Base-by-base conservation (phyloP, 2,797 vertebrate species). In the Tokudaia muenninki region DNA sequence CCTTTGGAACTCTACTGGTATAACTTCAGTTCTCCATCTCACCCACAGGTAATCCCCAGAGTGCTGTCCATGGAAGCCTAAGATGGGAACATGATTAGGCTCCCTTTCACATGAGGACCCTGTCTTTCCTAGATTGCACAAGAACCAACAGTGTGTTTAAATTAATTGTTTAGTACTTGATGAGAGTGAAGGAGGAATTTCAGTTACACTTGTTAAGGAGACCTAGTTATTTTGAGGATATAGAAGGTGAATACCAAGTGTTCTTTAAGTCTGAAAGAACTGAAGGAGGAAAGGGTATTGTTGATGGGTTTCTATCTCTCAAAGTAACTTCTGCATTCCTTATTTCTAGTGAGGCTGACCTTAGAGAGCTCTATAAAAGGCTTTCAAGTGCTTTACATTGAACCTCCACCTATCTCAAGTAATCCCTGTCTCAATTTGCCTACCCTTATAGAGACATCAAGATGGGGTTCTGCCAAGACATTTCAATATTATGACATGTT, bases 351-450 rank as follows among this genome's bases (percentile, higher is more conserved):
- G 10, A 82, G 65, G 21, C 57, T 44, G 1, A 47, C 8, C 3
- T 55, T 77, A 14, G 34, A 8, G 14, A 17, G 37, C 24, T 22
- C 22, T n/a, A 31, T 16, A 13, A 52, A 84, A n/a, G 5, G 0
- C 9, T 72, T 41, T n/a, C 19, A 22, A 57, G 2, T 44, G 11
- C 0, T 41, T 94, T 17, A 70, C 2, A 44, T 11, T 52, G 50
- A 75, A 50, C 67, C n/a, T 19, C 6, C 17, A 21, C 44, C 29
- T 67, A 70, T n/a, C 59, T 63, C 55, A 24, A n/a, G 44, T 13
- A 57, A 0, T 22, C 8, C 0, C 5, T 52, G n/a, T n/a, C 19
- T 52, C 13, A 44, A 31, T 52, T n/a, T 61, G 2, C 52, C 55
- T 83, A 55, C 34, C 13, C 1, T 63, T 47, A 87, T 37, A 77